A percentile compares a stretch with the other conserved stretches of the same genome.
phyloP scores from a whole-genome alignment of 2,888 invertebrate species.

The Schizaphis graminum region DNA sequence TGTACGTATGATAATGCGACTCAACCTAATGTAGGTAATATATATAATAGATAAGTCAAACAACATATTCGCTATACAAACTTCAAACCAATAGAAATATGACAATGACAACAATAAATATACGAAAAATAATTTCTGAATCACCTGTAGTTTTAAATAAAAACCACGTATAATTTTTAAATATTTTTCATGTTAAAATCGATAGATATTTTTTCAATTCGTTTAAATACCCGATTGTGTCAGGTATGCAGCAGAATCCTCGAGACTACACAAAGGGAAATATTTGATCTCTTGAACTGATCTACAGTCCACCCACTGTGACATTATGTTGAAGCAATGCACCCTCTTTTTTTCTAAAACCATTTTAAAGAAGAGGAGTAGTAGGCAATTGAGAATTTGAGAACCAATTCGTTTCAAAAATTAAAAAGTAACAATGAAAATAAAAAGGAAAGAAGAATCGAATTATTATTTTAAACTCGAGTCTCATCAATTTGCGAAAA shows the following conservation, averaged over 20 bases:
- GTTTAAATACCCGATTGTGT: background rate
- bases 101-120: background rate
- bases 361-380: background rate
- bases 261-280: background rate
- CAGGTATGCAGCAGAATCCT: background rate
- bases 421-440: background rate
- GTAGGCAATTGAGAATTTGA: background rate
- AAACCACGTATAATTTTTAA: background rate
- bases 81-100: background rate
- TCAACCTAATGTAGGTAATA: background rate
- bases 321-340: background rate
- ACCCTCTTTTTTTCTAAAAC: conserved; percentile 2
- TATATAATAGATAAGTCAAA: background rate
- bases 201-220: background rate
- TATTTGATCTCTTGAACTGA: background rate
- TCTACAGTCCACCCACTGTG: background rate
- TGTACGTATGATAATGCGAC: background rate
- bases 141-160: background rate
- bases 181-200: background rate
- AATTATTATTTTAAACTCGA: background rate
- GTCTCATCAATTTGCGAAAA: background rate
- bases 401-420: background rate
- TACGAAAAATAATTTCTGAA: background rate
- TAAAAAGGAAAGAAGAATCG: background rate
- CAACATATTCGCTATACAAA: background rate